Evolutionary conservation across 2,888 invertebrate species (phyloP).

Genomic region (Hirtodrosophila confusa): DNA sequence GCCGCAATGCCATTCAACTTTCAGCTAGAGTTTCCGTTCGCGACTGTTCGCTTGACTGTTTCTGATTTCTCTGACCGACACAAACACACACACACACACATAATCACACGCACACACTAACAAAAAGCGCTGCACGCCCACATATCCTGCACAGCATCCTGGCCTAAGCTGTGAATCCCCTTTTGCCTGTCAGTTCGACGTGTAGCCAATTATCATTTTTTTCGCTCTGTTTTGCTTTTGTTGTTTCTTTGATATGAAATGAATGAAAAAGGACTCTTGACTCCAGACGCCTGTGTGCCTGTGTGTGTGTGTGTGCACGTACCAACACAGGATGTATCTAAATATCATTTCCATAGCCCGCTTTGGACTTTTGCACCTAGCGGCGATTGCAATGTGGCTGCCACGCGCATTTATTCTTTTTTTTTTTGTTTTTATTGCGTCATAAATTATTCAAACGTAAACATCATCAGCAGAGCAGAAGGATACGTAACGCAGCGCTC

Average conservation of each 20-base stretch:
- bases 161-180: conserved; percentile 54
- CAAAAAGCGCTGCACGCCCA: conserved; percentile 45
- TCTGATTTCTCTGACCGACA: conserved; percentile 62
- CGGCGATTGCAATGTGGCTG: conserved; percentile 67
- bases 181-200: conserved; percentile 63
- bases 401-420: conserved; percentile 14
- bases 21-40: conserved; percentile 75
- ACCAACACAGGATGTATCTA: conserved; percentile 58
- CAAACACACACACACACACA: conserved; percentile 8
- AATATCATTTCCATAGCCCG: conserved; percentile 73
- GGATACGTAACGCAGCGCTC: conserved; percentile 10
- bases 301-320: conserved; percentile 1
- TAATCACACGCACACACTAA: no score
- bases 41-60: conserved; percentile 59
- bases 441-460: conserved; percentile 83
- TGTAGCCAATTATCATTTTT: conserved; percentile 75
- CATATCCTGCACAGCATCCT: conserved; percentile 18
- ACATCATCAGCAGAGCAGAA: conserved; percentile 75
- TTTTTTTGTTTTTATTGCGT: conserved; percentile 65
- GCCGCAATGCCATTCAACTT: conserved; percentile 74
- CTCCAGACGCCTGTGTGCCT: conserved; percentile 33
- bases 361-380: conserved; percentile 68
- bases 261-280: conserved; percentile 58
- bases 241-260: conserved; percentile 62
- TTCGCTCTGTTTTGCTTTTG: conserved; percentile 1